These are phyloP conservation scores for Chrysodeixis includens DNA, from an alignment of 2,888 invertebrate genomes.

Conservation along the genomic window DNA sequence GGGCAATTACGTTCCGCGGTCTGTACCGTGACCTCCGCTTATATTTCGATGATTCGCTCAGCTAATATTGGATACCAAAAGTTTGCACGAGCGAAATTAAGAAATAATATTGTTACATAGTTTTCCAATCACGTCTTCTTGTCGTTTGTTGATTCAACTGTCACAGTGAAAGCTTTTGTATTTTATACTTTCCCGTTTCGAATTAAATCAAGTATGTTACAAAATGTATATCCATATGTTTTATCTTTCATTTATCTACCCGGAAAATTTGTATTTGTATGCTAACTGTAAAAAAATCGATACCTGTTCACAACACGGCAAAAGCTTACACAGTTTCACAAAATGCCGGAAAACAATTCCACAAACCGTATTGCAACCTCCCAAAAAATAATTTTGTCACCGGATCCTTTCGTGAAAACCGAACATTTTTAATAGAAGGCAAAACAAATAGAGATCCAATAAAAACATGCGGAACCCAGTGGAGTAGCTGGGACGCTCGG, in stretches of 20 bases:
- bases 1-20: slow-evolving; percentile 34
- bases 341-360: not conserved
- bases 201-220: too few species aligned
- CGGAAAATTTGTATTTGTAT: not conserved
- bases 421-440: slow-evolving; percentile 14
- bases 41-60: slow-evolving; percentile 1
- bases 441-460: slow-evolving; percentile 23
- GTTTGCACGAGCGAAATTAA: not conserved
- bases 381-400: not conserved
- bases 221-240: too few species aligned
- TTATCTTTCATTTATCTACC: not conserved
- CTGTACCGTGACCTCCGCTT: slow-evolving; percentile 27
- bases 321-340: not conserved
- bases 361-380: not conserved
- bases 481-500: slow-evolving; percentile 7
- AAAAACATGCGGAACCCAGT: slow-evolving; percentile 12
- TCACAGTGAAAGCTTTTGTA: not conserved
- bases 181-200: too few species aligned
- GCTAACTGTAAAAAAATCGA: not conserved
- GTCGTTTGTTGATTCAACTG: not conserved
- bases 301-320: not conserved
- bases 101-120: not conserved
- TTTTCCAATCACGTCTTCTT: not conserved
- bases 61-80: slow-evolving; percentile 2
- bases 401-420: not conserved